Conservation (phyloP, 92 coral and sea anemone genomes). For the Montipora capitata region DNA sequence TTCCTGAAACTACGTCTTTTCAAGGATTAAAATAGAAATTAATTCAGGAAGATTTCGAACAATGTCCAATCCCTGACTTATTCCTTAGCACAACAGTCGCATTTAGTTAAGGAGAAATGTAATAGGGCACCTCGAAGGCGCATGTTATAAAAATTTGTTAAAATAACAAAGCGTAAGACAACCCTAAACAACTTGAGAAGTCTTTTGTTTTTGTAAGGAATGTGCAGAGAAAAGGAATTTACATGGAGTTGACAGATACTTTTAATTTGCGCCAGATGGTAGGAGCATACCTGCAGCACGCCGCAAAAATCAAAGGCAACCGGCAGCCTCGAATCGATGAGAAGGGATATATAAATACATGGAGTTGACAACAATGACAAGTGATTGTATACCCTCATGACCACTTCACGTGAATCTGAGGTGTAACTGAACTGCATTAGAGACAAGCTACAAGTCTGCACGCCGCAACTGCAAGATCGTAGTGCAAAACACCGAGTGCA, state of each 20-base stretch:
- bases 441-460: constrained; percentile 34
- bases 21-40: constrained; percentile 40
- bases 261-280: constrained; percentile 92
- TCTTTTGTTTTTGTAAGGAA: constrained; percentile 94
- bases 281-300: constrained; percentile 77
- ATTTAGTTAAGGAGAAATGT: constrained; percentile 31
- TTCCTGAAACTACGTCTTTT: constrained; percentile 57
- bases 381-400: constrained; percentile 46
- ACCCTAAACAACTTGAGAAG: constrained; percentile 93
- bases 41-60: constrained; percentile 30
- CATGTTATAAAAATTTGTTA: constrained; percentile 89
- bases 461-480: constrained; percentile 1
- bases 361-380: constrained; percentile 31
- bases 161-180: constrained; percentile 86
- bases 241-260: constrained; percentile 83
- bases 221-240: constrained; percentile 85
- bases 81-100: not conserved
- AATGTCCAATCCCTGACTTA: not conserved
- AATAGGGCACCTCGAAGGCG: constrained; percentile 54
- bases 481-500: constrained; percentile 12
- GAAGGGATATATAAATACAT: constrained; percentile 41
- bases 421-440: constrained; percentile 3
- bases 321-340: constrained; percentile 35
- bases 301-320: constrained; percentile 80
- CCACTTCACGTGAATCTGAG: constrained; percentile 62